These are phyloP conservation scores for Sylvilagus bachmani DNA, from an alignment of 2,113 vertebrate genomes.

Conservation along the genomic window DNA sequence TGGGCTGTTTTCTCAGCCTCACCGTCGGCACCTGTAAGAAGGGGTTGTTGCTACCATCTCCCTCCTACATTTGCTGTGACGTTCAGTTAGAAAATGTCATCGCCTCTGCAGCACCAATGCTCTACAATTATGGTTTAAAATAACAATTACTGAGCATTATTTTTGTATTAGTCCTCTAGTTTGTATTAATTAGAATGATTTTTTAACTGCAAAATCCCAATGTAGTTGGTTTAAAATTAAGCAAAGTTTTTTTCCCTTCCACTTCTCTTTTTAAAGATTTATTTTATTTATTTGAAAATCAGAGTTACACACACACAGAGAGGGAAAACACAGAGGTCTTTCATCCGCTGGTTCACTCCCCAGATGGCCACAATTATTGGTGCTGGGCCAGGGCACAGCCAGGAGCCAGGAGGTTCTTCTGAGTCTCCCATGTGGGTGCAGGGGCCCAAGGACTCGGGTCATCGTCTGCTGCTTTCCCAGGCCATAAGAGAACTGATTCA, in stretches of 20 bases:
- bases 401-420: too few relatives aligned
- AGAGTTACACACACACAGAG: too few relatives aligned
- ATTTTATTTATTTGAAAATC: too few relatives aligned
- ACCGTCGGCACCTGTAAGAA: background rate
- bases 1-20: background rate
- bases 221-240: background rate
- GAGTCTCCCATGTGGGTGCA: too few relatives aligned
- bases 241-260: background rate
- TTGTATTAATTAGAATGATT: constrained; percentile 29
- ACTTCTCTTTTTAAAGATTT: too few relatives aligned
- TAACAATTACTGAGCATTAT: constrained; percentile 3
- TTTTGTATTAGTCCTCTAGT: background rate
- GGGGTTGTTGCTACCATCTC: background rate
- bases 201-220: background rate
- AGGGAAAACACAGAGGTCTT: too few relatives aligned
- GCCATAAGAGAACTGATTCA: too few relatives aligned
- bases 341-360: too few relatives aligned
- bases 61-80: background rate
- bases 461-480: too few relatives aligned
- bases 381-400: too few relatives aligned
- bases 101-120: background rate
- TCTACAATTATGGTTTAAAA: background rate
- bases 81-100: background rate
- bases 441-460: too few relatives aligned
- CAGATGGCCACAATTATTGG: too few relatives aligned